A percentile compares a stretch with the other conserved stretches of the same genome.
phyloP scores from a whole-genome alignment of 2,797 vertebrate genomes.

The Calcarius lapponicus region DNA sequence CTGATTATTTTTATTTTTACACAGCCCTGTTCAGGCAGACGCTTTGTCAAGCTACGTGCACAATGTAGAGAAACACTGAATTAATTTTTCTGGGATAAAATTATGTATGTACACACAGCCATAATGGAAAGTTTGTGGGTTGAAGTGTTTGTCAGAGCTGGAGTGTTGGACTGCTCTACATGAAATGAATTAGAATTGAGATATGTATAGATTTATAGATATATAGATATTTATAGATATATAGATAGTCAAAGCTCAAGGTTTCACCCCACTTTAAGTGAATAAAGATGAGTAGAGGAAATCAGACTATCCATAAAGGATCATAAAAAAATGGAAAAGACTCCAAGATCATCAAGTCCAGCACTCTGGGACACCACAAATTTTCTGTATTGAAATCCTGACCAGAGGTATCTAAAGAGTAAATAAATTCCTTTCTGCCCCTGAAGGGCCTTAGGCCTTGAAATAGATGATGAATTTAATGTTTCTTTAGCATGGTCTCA shows the following conservation, averaged over 20 bases:
- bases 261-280: neutral
- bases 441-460: neutral
- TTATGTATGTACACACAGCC: neutral
- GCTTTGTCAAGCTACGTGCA: neutral
- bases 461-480: neutral
- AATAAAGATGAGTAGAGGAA: neutral
- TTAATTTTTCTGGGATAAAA: slow-evolving; percentile 1
- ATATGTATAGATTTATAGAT: neutral
- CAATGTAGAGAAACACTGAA: neutral
- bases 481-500: neutral
- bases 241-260: neutral
- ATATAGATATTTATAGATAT: neutral
- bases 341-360: neutral
- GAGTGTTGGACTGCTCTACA: neutral
- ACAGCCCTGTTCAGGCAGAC: neutral
- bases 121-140: neutral
- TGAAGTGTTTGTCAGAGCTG: neutral
- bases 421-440: neutral
- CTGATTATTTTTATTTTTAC: slow-evolving; percentile 33
- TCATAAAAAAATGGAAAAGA: neutral
- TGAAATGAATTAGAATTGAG: neutral
- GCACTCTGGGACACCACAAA: accelerated
- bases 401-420: neutral
- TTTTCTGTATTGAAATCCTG: neutral
- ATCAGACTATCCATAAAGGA: neutral